These are phyloP conservation scores for Erebia epiphron DNA, from an alignment of 2,888 invertebrate genomes.

Conservation along the genomic window DNA sequence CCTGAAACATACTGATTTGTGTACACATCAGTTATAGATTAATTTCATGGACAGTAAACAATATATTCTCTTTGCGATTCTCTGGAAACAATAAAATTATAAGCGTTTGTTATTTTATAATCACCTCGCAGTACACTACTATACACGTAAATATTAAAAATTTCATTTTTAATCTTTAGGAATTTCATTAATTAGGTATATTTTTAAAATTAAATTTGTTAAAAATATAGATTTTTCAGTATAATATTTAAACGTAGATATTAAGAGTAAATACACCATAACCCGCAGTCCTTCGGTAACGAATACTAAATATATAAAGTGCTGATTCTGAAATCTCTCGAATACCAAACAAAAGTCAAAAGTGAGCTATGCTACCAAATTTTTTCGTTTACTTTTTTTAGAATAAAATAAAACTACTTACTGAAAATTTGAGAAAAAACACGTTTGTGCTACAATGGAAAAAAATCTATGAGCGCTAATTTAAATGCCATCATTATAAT, in stretches of 20 bases:
- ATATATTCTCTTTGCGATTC: conserved; percentile 67
- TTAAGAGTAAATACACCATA: conserved; percentile 64
- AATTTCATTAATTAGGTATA: conserved; percentile 79
- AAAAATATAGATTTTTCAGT: conserved; percentile 79
- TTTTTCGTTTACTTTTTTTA: conserved; percentile 22
- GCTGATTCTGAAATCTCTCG: conserved; percentile 46
- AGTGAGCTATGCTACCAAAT: conserved; percentile 60
- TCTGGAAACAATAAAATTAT: conserved; percentile 65
- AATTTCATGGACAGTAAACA: conserved; percentile 79
- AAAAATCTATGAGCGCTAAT: conserved; percentile 69
- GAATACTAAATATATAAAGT: conserved; percentile 44
- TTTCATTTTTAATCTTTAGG: conserved; percentile 77
- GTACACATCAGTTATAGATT: conserved; percentile 80
- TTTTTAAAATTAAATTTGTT: conserved; percentile 75
- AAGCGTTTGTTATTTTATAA: conserved; percentile 68
- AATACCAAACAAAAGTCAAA: conserved; percentile 54
- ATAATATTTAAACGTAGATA: conserved; percentile 71
- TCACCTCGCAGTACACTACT: conserved; percentile 73
- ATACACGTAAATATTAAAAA: conserved; percentile 79
- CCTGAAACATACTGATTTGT: conserved; percentile 81
- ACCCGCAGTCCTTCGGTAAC: conserved; percentile 58
- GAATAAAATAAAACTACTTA: conserved; percentile 61
- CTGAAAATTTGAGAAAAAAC: conserved; percentile 62
- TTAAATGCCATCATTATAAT: conserved; percentile 67
- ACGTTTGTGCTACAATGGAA: conserved; percentile 67